These are phyloP conservation scores for Ailuropoda melanoleuca DNA, from an alignment of 2,113 vertebrate species.

Conservation along the genomic window DNA sequence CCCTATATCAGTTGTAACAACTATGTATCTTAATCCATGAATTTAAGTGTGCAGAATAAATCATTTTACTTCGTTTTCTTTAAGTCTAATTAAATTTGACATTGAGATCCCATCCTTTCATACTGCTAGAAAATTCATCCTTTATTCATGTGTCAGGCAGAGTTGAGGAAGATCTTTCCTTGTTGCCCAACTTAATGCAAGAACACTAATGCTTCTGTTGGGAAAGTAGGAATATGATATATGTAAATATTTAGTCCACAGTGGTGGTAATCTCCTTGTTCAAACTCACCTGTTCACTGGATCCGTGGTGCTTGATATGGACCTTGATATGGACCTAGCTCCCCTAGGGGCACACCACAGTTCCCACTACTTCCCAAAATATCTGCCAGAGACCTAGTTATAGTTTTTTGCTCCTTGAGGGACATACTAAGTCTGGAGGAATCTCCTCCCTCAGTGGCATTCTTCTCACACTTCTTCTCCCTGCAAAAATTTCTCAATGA, in stretches of 20 bases:
- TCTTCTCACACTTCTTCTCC: not conserved
- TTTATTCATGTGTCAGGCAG: not conserved
- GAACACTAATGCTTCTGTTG: not conserved
- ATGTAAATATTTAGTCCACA: not conserved
- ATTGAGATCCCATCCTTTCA: not conserved
- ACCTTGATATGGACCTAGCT: not conserved
- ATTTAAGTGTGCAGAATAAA: not conserved
- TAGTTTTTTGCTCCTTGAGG: not conserved
- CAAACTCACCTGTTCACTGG: not conserved
- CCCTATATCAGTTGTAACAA: not conserved
- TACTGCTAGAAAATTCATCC: not conserved
- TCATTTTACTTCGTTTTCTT: conserved; percentile 6
- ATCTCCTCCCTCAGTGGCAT: not conserved
- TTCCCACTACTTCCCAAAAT: not conserved
- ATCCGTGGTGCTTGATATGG: not conserved
- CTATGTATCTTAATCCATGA: not conserved
- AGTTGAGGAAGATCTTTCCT: not conserved
- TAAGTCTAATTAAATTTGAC: not conserved
- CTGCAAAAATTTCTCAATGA: not conserved
- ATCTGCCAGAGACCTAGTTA: not conserved
- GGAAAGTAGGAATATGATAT: not conserved
- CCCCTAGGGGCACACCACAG: not conserved
- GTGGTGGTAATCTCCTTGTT: not conserved
- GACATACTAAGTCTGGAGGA: not conserved
- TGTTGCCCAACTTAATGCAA: not conserved